phyloP scores from a whole-genome alignment of 2,888 invertebrate species.

The Marronus borbonicus region DNA sequence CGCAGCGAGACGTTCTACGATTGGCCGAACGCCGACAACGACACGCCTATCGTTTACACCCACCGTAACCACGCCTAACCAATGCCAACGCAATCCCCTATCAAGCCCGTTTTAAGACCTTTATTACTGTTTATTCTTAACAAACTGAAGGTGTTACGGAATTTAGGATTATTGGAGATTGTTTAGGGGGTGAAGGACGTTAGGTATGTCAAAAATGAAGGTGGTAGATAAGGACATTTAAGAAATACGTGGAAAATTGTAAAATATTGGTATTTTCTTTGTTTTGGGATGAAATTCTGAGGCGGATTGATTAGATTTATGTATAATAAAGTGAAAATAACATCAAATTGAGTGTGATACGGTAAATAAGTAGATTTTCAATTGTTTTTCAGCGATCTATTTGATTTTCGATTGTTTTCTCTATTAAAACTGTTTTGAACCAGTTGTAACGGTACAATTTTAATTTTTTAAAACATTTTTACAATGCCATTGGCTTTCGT shows the following conservation, averaged over 20 bases:
- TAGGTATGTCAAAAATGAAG: neutral
- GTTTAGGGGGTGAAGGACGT: neutral
- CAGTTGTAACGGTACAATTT: no score
- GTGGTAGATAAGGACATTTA: neutral
- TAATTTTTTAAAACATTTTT: no score
- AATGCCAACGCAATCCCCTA: constrained; percentile 27
- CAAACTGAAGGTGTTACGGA: neutral
- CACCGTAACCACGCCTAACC: constrained; percentile 20
- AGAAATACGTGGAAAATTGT: neutral
- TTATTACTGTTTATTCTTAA: constrained; percentile 16
- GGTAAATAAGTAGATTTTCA: no score
- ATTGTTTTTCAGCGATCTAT: no score
- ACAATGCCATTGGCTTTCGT: no score
- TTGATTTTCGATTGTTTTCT: no score
- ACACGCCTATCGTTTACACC: constrained; percentile 5
- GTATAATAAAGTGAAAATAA: no score
- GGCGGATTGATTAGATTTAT: neutral
- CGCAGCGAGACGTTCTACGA: neutral
- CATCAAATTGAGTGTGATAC: no score
- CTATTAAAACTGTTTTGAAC: no score
- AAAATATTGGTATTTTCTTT: neutral
- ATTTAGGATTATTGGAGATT: neutral
- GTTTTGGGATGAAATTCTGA: neutral
- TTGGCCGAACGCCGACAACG: neutral
- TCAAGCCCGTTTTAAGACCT: neutral